phyloP scores from a whole-genome alignment of 2,113 vertebrate species.

The Nannobrachium achirus region DNA sequence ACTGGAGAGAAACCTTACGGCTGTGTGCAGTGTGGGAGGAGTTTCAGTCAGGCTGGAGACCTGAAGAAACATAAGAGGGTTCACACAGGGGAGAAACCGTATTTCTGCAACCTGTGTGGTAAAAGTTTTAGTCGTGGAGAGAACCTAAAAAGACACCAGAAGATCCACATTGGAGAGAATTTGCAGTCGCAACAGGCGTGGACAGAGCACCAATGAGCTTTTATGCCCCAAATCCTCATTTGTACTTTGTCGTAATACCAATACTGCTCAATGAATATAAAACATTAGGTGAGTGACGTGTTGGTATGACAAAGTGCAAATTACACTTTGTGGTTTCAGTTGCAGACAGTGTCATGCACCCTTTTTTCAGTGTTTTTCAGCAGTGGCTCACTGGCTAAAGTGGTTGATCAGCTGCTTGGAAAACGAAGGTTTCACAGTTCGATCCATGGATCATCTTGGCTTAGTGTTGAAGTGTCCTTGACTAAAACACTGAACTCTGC shows the following conservation, averaged over 20 bases:
- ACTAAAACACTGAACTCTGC: too few species aligned
- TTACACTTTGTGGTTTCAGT: too few species aligned
- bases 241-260: too few species aligned
- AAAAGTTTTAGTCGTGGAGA: slow-evolving; percentile 79
- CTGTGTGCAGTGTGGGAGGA: slow-evolving; percentile 74
- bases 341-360: too few species aligned
- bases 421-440: too few species aligned
- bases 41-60: slow-evolving; percentile 79
- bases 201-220: slow-evolving; percentile 41
- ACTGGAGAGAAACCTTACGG: slow-evolving; percentile 79
- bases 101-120: slow-evolving; percentile 76
- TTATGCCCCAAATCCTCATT: too few species aligned
- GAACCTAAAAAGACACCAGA: slow-evolving; percentile 79
- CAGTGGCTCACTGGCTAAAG: not conserved
- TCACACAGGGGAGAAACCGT: slow-evolving; percentile 80
- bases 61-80: slow-evolving; percentile 79
- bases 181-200: slow-evolving; percentile 59
- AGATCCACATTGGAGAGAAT: slow-evolving; percentile 71
- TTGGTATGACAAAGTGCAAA: too few species aligned
- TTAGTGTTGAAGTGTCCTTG: too few species aligned
- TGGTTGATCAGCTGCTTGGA: not conserved
- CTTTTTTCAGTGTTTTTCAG: not conserved
- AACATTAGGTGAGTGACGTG: too few species aligned
- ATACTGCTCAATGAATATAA: too few species aligned
- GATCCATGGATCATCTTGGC: too few species aligned